These are phyloP conservation scores for Acanthosepion esculentum DNA, from an alignment of 2,888 invertebrate species.

Conservation along the genomic window DNA sequence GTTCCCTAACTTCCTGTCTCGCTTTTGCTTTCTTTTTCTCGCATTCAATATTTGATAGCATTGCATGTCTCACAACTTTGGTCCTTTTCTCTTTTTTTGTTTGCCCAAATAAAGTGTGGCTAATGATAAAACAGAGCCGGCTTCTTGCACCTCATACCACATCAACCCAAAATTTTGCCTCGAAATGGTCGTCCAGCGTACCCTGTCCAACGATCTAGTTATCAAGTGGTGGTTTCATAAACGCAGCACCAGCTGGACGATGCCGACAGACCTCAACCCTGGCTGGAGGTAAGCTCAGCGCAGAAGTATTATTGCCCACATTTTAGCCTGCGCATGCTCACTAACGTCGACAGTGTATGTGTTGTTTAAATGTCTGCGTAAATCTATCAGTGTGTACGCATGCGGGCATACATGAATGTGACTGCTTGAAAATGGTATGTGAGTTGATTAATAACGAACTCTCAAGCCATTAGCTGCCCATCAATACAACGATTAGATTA, in stretches of 20 bases:
- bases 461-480: neutral
- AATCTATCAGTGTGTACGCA: neutral
- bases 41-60: neutral
- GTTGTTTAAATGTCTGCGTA: neutral
- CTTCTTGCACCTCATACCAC: conserved; percentile 42
- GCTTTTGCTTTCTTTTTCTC: neutral
- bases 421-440: too few relatives aligned
- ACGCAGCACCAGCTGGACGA: neutral
- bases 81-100: neutral
- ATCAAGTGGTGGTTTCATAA: conserved; percentile 46
- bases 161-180: conserved; percentile 45
- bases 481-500: neutral
- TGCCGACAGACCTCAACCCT: conserved; percentile 35
- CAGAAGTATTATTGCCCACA: neutral
- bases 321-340: neutral
- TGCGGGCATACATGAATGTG: neutral
- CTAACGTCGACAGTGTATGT: neutral
- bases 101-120: neutral
- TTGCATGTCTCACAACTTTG: neutral
- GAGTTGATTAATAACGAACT: neutral
- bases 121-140: neutral
- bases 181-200: conserved; percentile 38
- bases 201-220: conserved; percentile 36
- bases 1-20: neutral
- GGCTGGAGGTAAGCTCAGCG: conserved; percentile 42